Evolutionary conservation across 2,888 invertebrate species (phyloP), one percentile per base, ranked within the genome.

Genomic region (Margaritifera margaritifera): DNA sequence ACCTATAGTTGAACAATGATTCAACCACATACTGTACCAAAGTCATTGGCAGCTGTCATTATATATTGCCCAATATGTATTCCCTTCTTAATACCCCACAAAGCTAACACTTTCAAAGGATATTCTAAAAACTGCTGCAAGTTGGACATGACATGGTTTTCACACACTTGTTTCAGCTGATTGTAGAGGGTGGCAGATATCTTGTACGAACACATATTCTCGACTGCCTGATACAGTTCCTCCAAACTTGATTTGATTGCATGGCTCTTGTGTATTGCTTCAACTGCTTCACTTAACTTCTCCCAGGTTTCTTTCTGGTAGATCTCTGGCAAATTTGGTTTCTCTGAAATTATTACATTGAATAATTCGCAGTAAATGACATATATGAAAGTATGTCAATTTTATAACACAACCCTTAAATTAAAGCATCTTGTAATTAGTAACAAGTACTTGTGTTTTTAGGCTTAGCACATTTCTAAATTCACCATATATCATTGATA

Each of bases 181-280:
- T 94, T 93, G 90, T 99, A 98, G 22, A 99, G 92, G 75, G 94
- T 94, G 24, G 95, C 94, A 66, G 97, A 96, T 96, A 98, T 97
- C 92, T 97, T 97, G 91, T 98, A 96, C 89, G 95, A 96, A 91
- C 98, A 99, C 95, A 99, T 96, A 92, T 98, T 98, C 90, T 98
- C 98, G 64, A 99, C 99, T 53, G 97, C 97, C 91, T 98, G 86
- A 69, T 89, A 89, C 24, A 89, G 92, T 89, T 98, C 98, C 91
- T 99, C 98, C 72, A 97, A 91, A 2, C 96, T 96, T 90, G 89
- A 89, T 31, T 86, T 93, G 81, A 98, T 97, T 42, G 97, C 94
- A 89, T 94, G 95, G 62, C 98, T 96, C 66, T 95, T 94, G 91
- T 99, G 98, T 80, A 99, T 98, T 62, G 98, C 98, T 76, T 97